These are phyloP conservation scores for Drosophila saltans DNA, from an alignment of 1,140 invertebrate genomes.

Conservation along the genomic window DNA sequence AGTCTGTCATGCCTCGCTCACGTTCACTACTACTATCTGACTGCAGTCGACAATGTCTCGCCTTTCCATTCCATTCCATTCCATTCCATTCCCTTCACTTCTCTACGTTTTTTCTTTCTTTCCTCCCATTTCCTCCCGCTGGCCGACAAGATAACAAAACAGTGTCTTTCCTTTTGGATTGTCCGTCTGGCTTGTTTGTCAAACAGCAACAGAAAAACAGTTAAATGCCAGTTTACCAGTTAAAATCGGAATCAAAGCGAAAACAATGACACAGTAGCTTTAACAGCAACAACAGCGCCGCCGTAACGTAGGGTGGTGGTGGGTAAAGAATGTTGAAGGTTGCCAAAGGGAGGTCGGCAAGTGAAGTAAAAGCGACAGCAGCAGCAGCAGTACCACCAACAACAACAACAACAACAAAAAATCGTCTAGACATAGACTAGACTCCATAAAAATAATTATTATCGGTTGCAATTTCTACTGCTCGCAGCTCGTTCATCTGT, in stretches of 20 bases:
- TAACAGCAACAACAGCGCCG: conserved; percentile 37
- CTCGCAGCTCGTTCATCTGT: conserved; percentile 44
- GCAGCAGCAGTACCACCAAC: conserved; percentile 42
- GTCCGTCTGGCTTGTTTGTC: conserved; percentile 74
- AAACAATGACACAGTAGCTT: conserved; percentile 80
- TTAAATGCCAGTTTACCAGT: conserved; percentile 81
- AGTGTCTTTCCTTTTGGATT: conserved; percentile 1
- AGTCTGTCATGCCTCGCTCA: conserved; percentile 56
- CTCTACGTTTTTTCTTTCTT: neutral
- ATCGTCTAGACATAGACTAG: conserved; percentile 83
- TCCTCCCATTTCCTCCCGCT: neutral
- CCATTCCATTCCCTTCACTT: too few relatives aligned
- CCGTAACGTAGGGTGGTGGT: conserved; percentile 21
- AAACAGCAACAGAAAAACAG: conserved; percentile 81
- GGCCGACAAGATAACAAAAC: conserved; percentile 4
- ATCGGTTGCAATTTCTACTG: conserved; percentile 83
- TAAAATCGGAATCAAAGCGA: conserved; percentile 82
- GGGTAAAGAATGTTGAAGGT: conserved; percentile 17
- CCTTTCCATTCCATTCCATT: neutral
- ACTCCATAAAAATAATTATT: conserved; percentile 84
- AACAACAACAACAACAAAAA: conserved; percentile 64
- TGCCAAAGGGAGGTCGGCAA: conserved; percentile 43
- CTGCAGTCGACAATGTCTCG: conserved; percentile 47
- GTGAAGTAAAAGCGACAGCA: conserved; percentile 58
- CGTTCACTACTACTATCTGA: conserved; percentile 55